A percentile compares a stretch with the other conserved stretches of the same genome.
Evolutionary conservation across 2,888 invertebrate species (phyloP).

Genomic region (Cephus runcator): DNA sequence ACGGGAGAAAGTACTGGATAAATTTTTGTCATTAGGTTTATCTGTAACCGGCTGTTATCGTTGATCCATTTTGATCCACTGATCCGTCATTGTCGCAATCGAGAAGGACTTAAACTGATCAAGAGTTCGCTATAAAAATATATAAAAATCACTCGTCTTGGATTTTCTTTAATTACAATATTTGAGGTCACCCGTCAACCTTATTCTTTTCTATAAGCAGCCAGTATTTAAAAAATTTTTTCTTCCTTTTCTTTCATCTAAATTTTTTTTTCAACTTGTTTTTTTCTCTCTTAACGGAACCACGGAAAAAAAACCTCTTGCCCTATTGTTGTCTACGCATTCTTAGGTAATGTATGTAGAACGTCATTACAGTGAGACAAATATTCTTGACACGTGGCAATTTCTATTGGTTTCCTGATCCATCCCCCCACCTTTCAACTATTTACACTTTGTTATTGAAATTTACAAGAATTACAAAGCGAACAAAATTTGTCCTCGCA

Average conservation of each 20-base stretch:
- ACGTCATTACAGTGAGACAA: not conserved
- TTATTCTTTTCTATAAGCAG: not conserved
- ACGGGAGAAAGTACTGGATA: not conserved
- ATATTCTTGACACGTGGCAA: not conserved
- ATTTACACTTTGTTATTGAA: not conserved
- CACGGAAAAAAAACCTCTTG: not conserved
- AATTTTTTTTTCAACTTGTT: not conserved
- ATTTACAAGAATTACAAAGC: not conserved
- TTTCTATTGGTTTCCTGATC: not conserved
- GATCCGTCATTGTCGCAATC: not conserved
- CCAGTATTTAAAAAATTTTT: not conserved
- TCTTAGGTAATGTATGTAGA: not conserved
- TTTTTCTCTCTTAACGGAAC: not conserved
- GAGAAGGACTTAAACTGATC: not conserved
- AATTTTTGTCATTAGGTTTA: not conserved
- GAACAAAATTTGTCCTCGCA: not conserved
- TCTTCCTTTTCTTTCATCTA: not conserved
- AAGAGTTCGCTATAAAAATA: not conserved
- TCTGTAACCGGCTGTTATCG: not conserved
- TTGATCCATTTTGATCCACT: not conserved
- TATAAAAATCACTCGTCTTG: not conserved
- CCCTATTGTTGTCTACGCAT: not conserved
- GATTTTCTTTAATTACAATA: not conserved
- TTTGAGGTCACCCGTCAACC: not conserved
- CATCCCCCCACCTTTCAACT: not conserved